Conservation (phyloP, 2,797 vertebrate genomes). For the Apogon talboti region DNA sequence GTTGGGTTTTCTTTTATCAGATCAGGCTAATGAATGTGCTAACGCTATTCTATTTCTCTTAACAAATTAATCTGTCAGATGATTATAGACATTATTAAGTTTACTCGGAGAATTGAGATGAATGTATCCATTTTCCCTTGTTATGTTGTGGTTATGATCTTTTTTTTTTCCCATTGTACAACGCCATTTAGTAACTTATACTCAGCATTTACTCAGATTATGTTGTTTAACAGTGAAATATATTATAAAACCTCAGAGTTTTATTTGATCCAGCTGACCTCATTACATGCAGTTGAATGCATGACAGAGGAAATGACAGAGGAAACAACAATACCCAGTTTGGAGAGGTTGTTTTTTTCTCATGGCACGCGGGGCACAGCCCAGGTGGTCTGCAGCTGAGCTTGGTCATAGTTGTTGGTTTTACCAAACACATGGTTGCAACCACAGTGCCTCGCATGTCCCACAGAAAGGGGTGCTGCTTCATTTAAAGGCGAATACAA, state of each 20-base stretch:
- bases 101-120: slow-evolving; percentile 18
- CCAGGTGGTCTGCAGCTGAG: slow-evolving; percentile 67
- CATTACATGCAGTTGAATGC: slow-evolving; percentile 16
- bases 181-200: too few relatives aligned
- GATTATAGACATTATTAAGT: slow-evolving; percentile 28
- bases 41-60: slow-evolving; percentile 28
- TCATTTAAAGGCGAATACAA: slow-evolving; percentile 15
- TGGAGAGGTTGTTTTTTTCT: slow-evolving; percentile 37
- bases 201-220: background rate
- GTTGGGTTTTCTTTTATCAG: slow-evolving; percentile 36
- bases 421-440: slow-evolving; percentile 59
- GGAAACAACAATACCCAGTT: slow-evolving; percentile 50
- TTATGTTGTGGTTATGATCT: slow-evolving; percentile 80
- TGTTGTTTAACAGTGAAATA: slow-evolving; percentile 4
- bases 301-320: slow-evolving; percentile 46
- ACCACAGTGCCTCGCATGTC: slow-evolving; percentile 35
- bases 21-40: slow-evolving; percentile 21
- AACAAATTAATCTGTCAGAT: slow-evolving; percentile 35
- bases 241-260: slow-evolving; percentile 24
- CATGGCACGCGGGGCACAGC: slow-evolving; percentile 39
- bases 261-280: slow-evolving; percentile 18
- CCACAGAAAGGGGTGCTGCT: slow-evolving; percentile 39
- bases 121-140: slow-evolving; percentile 49
- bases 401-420: slow-evolving; percentile 37
- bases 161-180: slow-evolving; percentile 56